Base-by-base conservation (phyloP, 2,888 invertebrate genomes). In the Drosophila histrio region DNA sequence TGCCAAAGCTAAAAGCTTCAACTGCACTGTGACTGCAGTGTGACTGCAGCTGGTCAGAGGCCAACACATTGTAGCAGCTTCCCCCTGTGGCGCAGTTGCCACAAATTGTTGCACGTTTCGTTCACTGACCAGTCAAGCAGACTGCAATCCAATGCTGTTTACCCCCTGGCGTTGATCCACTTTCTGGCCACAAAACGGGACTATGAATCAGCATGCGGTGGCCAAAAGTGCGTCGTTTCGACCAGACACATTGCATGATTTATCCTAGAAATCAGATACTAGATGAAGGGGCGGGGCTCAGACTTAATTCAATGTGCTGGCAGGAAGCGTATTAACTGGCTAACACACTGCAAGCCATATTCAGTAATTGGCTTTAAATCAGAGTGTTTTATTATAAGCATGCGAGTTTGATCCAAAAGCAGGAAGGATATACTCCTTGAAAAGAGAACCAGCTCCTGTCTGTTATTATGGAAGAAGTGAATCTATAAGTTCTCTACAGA, bases 91-190 rank as follows among this genome's bases (percentile, higher is more conserved):
- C 71, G 78, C 38, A 28, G 43, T 59, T 74, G 82, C 82, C 63
- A 59, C 79, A 79, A 84, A 84, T 81, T 81, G 85, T 78, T 81
- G 79, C 85, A 81, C 79, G 81, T 59, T 24, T 8, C 52, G 24
- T 34, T 43, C 59, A 70, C 47, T 70, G 71, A 64, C 75, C 72
- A 75, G 59, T 72, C 63, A 49, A 60, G 63, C 63, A 52, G 21
- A 28, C 70, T 60, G 32, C 72, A 69, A 59, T 74, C 43, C 41
- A 49, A 43, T 41, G 30, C 53, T 32, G 19, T 26, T 30, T 34
- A 46, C 52, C 41, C 56, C 52, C 15, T 19, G 34, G 64, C 39
- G 39, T 2, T 65, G 76, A 56, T 57, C 60, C 60, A 62, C 28
- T 39, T 68, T 53, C n/a, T 11, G 17, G 22, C 39, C 69, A 39